Conservation (phyloP, 2,888 invertebrate genomes). For the Lamellibrachia columna region DNA sequence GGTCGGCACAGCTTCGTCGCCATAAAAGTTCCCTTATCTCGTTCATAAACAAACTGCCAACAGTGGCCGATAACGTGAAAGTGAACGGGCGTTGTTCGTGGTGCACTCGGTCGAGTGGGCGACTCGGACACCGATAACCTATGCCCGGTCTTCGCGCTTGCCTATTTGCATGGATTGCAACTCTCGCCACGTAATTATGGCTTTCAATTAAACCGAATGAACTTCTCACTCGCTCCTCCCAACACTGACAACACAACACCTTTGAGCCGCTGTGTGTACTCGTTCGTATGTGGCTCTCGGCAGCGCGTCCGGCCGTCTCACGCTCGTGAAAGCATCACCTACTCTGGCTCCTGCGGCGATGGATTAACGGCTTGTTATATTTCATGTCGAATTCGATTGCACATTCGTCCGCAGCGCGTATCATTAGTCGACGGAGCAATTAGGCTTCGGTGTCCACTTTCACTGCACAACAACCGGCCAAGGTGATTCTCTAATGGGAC, state of each 20-base stretch:
- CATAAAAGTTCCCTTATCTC: constrained; percentile 7
- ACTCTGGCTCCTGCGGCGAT: not conserved
- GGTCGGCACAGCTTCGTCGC: not conserved
- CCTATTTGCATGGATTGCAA: not conserved
- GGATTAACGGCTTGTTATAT: not conserved
- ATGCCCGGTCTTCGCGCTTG: not conserved
- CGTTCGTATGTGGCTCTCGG: not conserved
- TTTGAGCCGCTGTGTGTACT: not conserved
- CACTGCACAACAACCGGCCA: not conserved
- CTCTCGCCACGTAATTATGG: not conserved
- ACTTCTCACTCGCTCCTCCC: not conserved
- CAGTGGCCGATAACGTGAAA: not conserved
- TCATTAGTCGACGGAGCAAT: not conserved
- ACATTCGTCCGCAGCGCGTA: not conserved
- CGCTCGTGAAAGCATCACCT: not conserved
- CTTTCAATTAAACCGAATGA: not conserved
- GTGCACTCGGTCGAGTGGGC: not conserved
- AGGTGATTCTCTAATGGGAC: not conserved
- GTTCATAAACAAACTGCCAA: not conserved
- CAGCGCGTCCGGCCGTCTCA: not conserved
- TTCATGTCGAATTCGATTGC: not conserved
- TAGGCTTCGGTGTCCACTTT: constrained; percentile 5
- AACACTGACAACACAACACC: not conserved
- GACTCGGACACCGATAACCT: not conserved
- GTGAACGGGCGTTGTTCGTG: not conserved